phyloP scores from a whole-genome alignment of 2,113 vertebrate species.

The Rhea americana region DNA sequence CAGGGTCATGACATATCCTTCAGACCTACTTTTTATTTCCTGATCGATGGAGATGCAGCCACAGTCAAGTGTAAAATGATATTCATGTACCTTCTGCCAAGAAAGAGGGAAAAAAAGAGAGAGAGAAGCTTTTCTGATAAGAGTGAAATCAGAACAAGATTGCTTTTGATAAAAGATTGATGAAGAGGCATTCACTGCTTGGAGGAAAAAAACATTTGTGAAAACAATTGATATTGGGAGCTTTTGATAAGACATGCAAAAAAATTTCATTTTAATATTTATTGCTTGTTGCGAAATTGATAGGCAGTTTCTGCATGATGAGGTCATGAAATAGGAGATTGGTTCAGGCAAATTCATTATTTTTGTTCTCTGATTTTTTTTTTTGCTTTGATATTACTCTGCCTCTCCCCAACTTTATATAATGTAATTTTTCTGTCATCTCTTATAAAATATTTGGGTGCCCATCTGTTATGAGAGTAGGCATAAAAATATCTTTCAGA shows the following conservation, averaged over 20 bases:
- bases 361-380: slow-evolving; percentile 46
- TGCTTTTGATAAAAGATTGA: slow-evolving; percentile 77
- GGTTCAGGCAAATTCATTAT: slow-evolving; percentile 73
- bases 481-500: slow-evolving; percentile 57
- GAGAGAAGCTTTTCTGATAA: slow-evolving; percentile 48
- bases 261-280: slow-evolving; percentile 76
- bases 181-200: slow-evolving; percentile 67
- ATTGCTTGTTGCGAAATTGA: slow-evolving; percentile 65
- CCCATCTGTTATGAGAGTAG: slow-evolving; percentile 25
- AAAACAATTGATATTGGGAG: slow-evolving; percentile 73
- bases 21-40: slow-evolving; percentile 56
- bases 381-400: slow-evolving; percentile 66
- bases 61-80: slow-evolving; percentile 68
- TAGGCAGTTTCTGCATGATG: slow-evolving; percentile 56
- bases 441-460: slow-evolving; percentile 60
- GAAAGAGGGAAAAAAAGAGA: slow-evolving; percentile 26
- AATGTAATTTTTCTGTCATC: slow-evolving; percentile 73
- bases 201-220: slow-evolving; percentile 63
- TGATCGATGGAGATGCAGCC: slow-evolving; percentile 59
- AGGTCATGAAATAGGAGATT: slow-evolving; percentile 69
- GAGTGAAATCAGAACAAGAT: slow-evolving; percentile 72
- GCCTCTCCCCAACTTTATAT: slow-evolving; percentile 35
- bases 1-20: slow-evolving; percentile 49
- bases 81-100: slow-evolving; percentile 58
- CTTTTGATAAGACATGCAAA: slow-evolving; percentile 74